Percentiles rank a stretch among this genome's conserved stretches.
phyloP scores from a whole-genome alignment of 2,113 vertebrate genomes.

The Poeciliopsis occidentalis region DNA sequence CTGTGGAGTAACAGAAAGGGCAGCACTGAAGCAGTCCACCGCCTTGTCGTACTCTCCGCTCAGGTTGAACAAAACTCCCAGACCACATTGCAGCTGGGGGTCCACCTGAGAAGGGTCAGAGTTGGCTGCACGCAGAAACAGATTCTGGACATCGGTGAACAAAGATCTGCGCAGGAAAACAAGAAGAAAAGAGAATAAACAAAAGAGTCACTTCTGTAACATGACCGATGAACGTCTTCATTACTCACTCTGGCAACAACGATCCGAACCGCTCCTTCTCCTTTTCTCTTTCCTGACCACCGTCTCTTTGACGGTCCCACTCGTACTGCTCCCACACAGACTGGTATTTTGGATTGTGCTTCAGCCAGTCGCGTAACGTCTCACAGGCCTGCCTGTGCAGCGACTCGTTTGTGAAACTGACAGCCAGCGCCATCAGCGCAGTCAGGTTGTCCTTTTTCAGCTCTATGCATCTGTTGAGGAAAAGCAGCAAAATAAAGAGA shows the following conservation, averaged over 20 bases:
- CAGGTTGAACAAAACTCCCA: constrained; percentile 97
- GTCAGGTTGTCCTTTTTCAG: constrained; percentile 94
- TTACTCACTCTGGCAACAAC: constrained; percentile 93
- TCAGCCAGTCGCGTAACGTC: constrained; percentile 93
- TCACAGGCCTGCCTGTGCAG: constrained; percentile 97
- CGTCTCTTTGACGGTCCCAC: constrained; percentile 38
- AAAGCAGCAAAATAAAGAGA: not conserved
- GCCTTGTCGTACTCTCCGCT: constrained; percentile 98
- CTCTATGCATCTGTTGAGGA: constrained; percentile 87
- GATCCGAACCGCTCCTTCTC: constrained; percentile 87
- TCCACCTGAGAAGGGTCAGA: constrained; percentile 87
- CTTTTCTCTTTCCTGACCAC: constrained; percentile 71
- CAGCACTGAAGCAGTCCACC: constrained; percentile 95
- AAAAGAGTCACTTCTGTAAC: not conserved
- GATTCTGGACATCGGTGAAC: constrained; percentile 91
- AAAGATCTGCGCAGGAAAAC: constrained; percentile 80
- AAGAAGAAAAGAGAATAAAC: not conserved
- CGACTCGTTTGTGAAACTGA: constrained; percentile 97
- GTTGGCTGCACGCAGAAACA: constrained; percentile 90
- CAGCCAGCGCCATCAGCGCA: constrained; percentile 94
- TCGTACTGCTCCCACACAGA: constrained; percentile 83
- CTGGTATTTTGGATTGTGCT: constrained; percentile 87
- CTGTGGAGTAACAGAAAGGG: constrained; percentile 90
- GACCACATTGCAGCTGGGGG: constrained; percentile 95
- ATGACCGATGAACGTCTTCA: not conserved